These are phyloP conservation scores for Pseudachorutes palmiensis DNA, from an alignment of 1,140 invertebrate species.

Conservation along the genomic window DNA sequence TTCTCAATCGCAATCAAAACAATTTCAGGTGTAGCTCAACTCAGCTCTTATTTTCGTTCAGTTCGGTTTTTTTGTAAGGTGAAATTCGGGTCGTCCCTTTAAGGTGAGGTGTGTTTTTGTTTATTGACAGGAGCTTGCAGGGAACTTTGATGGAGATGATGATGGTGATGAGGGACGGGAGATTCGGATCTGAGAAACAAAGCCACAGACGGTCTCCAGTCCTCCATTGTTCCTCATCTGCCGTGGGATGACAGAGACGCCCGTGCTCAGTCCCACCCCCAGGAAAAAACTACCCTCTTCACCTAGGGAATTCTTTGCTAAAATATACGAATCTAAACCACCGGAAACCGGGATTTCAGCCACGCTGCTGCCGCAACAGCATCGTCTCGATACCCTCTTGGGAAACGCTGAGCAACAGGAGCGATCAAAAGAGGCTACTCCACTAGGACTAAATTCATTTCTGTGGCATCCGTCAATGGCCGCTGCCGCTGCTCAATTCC, in stretches of 20 bases:
- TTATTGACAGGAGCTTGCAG: not conserved
- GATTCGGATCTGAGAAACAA: not conserved
- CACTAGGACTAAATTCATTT: no score
- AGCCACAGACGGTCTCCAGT: not conserved
- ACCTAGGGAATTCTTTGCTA: constrained; percentile 33
- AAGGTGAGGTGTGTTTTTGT: not conserved
- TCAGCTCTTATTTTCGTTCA: not conserved
- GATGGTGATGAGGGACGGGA: not conserved
- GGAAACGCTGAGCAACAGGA: no score
- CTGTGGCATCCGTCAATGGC: no score
- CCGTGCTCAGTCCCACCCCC: not conserved
- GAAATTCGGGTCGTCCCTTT: not conserved
- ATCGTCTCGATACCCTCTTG: no score
- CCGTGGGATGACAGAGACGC: not conserved
- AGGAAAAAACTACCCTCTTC: constrained; percentile 22
- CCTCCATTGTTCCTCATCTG: not conserved
- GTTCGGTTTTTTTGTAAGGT: not conserved
- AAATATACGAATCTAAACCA: constrained; percentile 19
- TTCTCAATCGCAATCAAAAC: not conserved
- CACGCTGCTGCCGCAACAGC: no score
- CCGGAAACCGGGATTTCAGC: no score
- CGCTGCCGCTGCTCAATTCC: no score
- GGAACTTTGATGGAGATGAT: not conserved
- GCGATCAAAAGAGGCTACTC: no score
- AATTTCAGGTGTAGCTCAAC: not conserved